phyloP scores from a whole-genome alignment of 2,797 vertebrate species.

The Girardinus metallicus region DNA sequence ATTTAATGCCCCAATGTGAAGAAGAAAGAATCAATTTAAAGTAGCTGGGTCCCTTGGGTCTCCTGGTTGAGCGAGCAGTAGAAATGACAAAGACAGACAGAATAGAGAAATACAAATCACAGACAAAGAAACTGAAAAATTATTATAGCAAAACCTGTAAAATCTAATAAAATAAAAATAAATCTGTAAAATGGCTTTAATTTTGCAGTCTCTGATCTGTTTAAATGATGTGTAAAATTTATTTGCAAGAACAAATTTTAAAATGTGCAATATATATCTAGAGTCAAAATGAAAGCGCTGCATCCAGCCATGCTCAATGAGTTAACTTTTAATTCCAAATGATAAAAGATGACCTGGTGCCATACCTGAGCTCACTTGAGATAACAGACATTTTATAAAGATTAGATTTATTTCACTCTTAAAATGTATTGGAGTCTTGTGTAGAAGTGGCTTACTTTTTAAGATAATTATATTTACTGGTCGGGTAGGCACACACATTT shows the following conservation, averaged over 20 bases:
- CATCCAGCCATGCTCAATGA: neutral
- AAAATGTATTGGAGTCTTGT: neutral
- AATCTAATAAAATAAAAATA: conserved; percentile 30
- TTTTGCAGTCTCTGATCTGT: conserved; percentile 33
- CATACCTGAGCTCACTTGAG: neutral
- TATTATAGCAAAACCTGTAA: conserved; percentile 35
- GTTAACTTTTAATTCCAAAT: neutral
- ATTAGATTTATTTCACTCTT: neutral
- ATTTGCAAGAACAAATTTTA: conserved; percentile 35
- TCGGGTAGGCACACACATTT: no score
- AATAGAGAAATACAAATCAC: conserved; percentile 10
- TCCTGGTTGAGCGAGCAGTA: conserved; percentile 58
- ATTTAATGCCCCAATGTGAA: conserved; percentile 62
- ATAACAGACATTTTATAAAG: neutral
- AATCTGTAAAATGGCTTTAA: conserved; percentile 43
- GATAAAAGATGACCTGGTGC: neutral
- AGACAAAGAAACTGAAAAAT: conserved; percentile 27
- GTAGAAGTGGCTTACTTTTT: neutral
- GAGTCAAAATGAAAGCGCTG: neutral
- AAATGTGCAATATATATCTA: conserved; percentile 9
- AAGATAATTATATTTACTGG: neutral
- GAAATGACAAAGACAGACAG: conserved; percentile 31
- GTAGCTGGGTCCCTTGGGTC: conserved; percentile 52
- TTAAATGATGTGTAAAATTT: conserved; percentile 53
- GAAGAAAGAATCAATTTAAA: conserved; percentile 71